Conservation (phyloP, 2,113 vertebrate species). For the Crotalus helleri region DNA sequence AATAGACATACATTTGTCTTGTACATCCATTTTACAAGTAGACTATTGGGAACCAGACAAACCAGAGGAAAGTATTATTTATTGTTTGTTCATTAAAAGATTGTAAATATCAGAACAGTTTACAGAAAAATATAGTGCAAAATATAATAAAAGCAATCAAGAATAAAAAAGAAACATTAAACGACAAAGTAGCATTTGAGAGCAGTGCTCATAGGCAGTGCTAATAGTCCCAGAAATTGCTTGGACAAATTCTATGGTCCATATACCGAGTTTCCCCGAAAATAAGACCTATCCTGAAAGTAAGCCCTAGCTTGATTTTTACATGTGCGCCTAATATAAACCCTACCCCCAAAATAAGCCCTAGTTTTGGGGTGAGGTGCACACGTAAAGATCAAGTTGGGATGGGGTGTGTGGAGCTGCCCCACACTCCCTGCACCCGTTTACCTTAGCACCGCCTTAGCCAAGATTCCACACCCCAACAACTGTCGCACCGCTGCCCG, state of each 20-base stretch:
- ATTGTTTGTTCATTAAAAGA: neutral
- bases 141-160: neutral
- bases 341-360: too few species aligned
- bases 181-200: neutral
- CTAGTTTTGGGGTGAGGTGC: too few species aligned
- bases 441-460: too few species aligned
- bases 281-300: too few species aligned
- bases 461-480: too few species aligned
- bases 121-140: neutral
- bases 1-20: neutral
- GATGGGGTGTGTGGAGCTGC: too few species aligned
- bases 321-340: too few species aligned
- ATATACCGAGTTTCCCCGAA: neutral
- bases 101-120: neutral
- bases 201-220: neutral
- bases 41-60: neutral
- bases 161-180: neutral
- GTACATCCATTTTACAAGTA: neutral
- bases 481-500: too few species aligned
- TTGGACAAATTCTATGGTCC: neutral
- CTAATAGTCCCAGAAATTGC: neutral
- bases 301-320: too few species aligned
- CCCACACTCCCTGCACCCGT: too few species aligned
- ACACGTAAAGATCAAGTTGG: too few species aligned
- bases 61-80: neutral